Percentiles rank a stretch among this genome's conserved stretches.
Evolutionary conservation across 1,140 invertebrate species (phyloP).

Genomic region (Penaeus vannamei): DNA sequence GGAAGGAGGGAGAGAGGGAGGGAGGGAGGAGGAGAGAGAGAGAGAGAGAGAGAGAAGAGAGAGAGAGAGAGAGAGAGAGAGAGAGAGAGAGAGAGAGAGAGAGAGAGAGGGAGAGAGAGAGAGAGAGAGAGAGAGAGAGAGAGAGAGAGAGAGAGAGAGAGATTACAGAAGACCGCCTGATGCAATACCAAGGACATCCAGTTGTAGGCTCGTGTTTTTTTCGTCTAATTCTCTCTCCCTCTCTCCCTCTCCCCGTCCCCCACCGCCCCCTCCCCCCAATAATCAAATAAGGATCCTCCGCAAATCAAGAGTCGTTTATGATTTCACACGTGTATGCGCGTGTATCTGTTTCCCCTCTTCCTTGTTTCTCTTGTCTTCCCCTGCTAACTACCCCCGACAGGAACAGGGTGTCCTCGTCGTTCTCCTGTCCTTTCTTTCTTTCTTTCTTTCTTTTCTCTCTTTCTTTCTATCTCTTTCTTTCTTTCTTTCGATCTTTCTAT

Average conservation of each 20-base stretch:
- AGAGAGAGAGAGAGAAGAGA: constrained; percentile 2
- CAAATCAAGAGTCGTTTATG: too few relatives aligned
- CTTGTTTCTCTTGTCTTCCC: too few relatives aligned
- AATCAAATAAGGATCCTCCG: too few relatives aligned
- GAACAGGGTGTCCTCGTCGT: too few relatives aligned
- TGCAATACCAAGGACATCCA: not conserved
- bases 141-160: constrained; percentile 24
- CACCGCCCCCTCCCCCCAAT: too few relatives aligned
- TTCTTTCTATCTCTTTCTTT: not conserved
- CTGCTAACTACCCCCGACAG: too few relatives aligned
- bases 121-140: constrained; percentile 43
- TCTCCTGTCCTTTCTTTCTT: not conserved
- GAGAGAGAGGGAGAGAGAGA: constrained; percentile 42
- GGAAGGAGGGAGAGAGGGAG: not conserved
- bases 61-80: not conserved
- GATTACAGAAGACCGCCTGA: not conserved
- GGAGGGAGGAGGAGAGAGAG: not conserved
- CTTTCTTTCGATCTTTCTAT: not conserved
- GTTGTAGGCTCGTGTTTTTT: too few relatives aligned
- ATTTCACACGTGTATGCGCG: too few relatives aligned
- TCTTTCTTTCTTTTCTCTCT: not conserved
- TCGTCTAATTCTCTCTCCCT: too few relatives aligned
- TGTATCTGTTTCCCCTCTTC: too few relatives aligned
- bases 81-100: not conserved
- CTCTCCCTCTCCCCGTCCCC: too few relatives aligned